Conservation (phyloP, 2,888 invertebrate genomes). For the Chaitophorus viminalis region DNA sequence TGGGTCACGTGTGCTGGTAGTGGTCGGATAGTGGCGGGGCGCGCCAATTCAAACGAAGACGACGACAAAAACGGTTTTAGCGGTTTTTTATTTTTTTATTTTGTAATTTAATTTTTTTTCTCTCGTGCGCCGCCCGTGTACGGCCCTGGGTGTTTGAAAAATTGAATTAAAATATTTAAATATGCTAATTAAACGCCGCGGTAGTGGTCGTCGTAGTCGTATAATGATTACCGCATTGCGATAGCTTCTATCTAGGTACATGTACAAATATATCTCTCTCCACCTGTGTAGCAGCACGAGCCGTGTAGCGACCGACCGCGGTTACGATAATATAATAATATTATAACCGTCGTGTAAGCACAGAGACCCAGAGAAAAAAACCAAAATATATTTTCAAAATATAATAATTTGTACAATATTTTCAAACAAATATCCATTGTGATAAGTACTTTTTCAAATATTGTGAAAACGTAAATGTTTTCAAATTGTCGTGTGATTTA, state of each 20-base stretch:
- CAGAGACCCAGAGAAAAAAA: no score
- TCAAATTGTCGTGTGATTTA: no score
- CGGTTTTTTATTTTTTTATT: background rate
- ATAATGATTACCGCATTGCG: constrained; percentile 31
- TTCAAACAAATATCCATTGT: no score
- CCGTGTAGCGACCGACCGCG: background rate
- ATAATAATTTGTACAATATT: no score
- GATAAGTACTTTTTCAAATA: no score
- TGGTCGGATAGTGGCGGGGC: background rate
- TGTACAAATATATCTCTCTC: no score
- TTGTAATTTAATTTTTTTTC: background rate
- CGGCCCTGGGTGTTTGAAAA: background rate
- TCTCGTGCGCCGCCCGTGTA: background rate
- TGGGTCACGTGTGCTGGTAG: constrained; percentile 26
- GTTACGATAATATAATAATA: no score
- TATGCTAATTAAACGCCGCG: constrained; percentile 15
- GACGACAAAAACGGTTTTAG: background rate
- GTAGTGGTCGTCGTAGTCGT: background rate
- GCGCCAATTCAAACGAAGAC: constrained; percentile 11
- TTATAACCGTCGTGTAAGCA: no score
- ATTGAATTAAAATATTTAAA: background rate
- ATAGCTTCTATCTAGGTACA: no score
- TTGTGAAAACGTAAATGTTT: no score
- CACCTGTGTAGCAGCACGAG: background rate
- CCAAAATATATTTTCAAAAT: no score